These are phyloP conservation scores for Tenthredo notha DNA, from an alignment of 2,888 invertebrate genomes.

Conservation along the genomic window DNA sequence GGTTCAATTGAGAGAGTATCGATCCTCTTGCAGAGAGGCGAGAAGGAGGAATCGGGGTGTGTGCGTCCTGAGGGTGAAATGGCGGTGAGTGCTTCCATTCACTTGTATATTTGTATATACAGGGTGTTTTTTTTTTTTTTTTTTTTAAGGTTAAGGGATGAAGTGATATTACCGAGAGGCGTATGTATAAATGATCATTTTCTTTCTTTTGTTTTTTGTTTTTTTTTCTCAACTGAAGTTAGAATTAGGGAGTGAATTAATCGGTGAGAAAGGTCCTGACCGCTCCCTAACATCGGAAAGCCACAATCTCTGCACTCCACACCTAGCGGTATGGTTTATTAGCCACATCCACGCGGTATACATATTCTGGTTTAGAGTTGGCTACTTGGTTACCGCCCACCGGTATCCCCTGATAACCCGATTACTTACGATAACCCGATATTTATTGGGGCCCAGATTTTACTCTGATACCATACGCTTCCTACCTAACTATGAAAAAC, in stretches of 20 bases:
- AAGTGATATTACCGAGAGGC: background rate
- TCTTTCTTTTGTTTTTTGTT: background rate
- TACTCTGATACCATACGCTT: constrained; percentile 65
- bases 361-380: constrained; percentile 1
- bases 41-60: constrained; percentile 10
- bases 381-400: constrained; percentile 50
- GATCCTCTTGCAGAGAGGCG: constrained; percentile 44
- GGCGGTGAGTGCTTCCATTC: background rate
- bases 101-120: background rate
- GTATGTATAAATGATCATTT: too few species aligned
- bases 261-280: background rate
- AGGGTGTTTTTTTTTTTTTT: background rate
- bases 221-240: background rate
- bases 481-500: constrained; percentile 59
- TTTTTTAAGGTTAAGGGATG: background rate
- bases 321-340: constrained; percentile 64
- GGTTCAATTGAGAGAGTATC: constrained; percentile 53
- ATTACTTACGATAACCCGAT: constrained; percentile 71
- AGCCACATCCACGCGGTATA: constrained; percentile 57
- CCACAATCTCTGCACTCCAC: constrained; percentile 65
- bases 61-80: background rate
- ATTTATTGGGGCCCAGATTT: constrained; percentile 72
- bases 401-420: constrained; percentile 69
- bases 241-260: background rate
- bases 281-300: constrained; percentile 35